Conservation (phyloP, 2,888 invertebrate genomes). For the Xanthia togata region DNA sequence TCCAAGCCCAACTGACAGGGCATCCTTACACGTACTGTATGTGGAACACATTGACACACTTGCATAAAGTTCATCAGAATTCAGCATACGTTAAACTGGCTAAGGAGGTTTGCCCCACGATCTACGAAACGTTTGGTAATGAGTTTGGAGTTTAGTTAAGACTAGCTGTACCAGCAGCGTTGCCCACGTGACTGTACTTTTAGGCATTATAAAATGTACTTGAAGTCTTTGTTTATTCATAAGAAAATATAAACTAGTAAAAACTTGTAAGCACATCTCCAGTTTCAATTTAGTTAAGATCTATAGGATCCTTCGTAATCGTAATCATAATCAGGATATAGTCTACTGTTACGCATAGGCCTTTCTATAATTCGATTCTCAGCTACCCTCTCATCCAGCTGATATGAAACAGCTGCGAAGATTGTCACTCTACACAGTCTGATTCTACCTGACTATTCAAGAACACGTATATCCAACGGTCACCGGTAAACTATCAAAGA, state of each 20-base stretch:
- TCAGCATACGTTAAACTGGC: constrained; percentile 62
- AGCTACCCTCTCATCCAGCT: neutral
- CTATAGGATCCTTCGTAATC: neutral
- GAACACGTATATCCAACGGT: too few relatives aligned
- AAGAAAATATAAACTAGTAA: neutral
- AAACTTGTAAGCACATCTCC: neutral
- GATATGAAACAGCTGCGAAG: neutral
- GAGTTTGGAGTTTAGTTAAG: constrained; percentile 54
- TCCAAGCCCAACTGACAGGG: rapidly evolving
- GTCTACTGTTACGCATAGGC: neutral
- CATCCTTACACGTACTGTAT: constrained; percentile 33
- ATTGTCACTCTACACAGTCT: neutral
- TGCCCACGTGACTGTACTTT: neutral
- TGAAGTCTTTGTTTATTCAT: neutral
- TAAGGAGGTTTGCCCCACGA: constrained; percentile 57
- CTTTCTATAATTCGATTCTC: neutral
- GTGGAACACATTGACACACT: constrained; percentile 41
- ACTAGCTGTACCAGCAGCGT: too few relatives aligned
- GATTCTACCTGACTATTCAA: too few relatives aligned
- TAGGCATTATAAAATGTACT: neutral
- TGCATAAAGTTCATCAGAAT: constrained; percentile 9
- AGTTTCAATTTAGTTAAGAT: neutral
- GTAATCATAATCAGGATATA: neutral
- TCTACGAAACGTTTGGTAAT: constrained; percentile 54
- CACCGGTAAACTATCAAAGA: too few relatives aligned